Base-by-base conservation (phyloP, 2,888 invertebrate genomes). In the Melipona bicolor region DNA sequence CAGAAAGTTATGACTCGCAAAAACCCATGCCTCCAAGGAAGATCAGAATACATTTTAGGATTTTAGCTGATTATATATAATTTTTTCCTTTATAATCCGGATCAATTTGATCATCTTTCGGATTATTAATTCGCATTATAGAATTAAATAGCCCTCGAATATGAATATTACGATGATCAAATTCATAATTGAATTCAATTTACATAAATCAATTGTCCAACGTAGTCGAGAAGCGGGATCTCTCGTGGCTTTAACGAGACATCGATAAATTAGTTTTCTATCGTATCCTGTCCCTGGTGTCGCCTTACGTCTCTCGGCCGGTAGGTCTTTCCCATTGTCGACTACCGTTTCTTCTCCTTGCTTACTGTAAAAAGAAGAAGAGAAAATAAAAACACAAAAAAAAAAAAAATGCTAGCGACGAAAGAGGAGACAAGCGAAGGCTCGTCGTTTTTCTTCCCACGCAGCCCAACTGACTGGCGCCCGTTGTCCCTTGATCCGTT, bases 21-120 rank as follows among this genome's bases (percentile, higher is more conserved):
- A 87, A 96, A 96, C 95, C 95, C 96, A 95, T 95, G 96, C 95
- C 95, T 95, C 95, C 95, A 95, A 94, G 94, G 56, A n/a, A n/a
- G 56, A 59, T 24, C 56, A n/a, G n/a, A 59, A 59, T 13, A 4
- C 56, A 56, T 15, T n/a, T n/a, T n/a, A n/a, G 0, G 43, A 43
- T 9, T n/a, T 2, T 21, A 1, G 56, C 13, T 56, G 15, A 43
- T 1, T 3, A 32, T n/a, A 32, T 36, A 36, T 1, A 43, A 43
- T 9, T 9, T 43, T 24, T 43, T 9, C 9, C 1, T 43, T 2
- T 43, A 9, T 9, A 2, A 43, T 43, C 43, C 9, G 43, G 43
- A 43, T 43, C 6, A 43, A 11, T 43, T 43, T 1, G 43, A 43
- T 43, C 43, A 43, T 43, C 43, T 43, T 9, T 43, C 9, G 9